These are phyloP conservation scores for Yponomeuta evonymella DNA, from an alignment of 2,888 invertebrate genomes.

Conservation along the genomic window DNA sequence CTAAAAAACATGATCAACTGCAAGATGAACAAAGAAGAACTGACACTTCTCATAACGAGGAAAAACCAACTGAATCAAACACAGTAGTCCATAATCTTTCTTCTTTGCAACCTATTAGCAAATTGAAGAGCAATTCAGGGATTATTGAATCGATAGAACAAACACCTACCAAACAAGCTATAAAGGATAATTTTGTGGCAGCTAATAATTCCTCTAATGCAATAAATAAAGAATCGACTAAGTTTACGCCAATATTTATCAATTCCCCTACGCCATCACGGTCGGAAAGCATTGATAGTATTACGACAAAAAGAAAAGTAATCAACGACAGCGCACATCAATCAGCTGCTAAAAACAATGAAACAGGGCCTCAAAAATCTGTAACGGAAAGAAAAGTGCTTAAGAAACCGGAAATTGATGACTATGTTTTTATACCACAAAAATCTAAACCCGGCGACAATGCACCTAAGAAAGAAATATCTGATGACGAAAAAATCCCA, in stretches of 20 bases:
- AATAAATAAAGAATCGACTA: too few relatives aligned
- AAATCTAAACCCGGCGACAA: not conserved
- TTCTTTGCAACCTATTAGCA: not conserved
- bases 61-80: not conserved
- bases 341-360: not conserved
- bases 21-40: too few relatives aligned
- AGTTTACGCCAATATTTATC: too few relatives aligned
- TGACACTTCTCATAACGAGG: not conserved
- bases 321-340: not conserved
- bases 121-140: too few relatives aligned
- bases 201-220: not conserved
- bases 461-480: not conserved
- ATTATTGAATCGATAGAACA: too few relatives aligned
- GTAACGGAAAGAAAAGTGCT: not conserved
- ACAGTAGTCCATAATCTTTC: not conserved
- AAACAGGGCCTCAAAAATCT: not conserved
- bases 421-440: not conserved
- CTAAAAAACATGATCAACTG: too few relatives aligned
- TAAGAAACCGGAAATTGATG: not conserved
- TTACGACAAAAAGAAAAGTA: too few relatives aligned
- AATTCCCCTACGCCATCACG: too few relatives aligned
- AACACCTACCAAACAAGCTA: too few relatives aligned
- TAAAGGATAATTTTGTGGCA: not conserved
- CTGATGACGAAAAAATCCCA: not conserved
- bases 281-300: too few relatives aligned